Evolutionary conservation across 2,113 vertebrate species (phyloP), one percentile per base, ranked within the genome.

Genomic region (Delphinus delphis): DNA sequence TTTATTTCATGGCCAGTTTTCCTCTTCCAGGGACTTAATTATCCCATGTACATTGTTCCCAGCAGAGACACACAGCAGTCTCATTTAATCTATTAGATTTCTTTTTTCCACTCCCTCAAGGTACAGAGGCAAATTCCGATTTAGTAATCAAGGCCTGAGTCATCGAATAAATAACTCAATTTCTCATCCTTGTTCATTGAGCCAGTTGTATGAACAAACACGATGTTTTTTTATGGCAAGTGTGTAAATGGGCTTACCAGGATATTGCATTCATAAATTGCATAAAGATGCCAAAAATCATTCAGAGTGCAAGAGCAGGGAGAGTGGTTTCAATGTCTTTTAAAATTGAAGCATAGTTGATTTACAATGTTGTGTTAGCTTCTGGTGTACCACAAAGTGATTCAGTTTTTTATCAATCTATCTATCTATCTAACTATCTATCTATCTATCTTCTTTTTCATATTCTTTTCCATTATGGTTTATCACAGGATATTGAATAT

Each of bases 91-190:
- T 98, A 82, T 95, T 95, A 97, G 89, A 94, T 86, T 96, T 98
- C 38, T 83, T 13, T 91, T 70, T 77, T 84, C 81, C 80, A 25
- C 76, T 93, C 76, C 96, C 86, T 88, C 62, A 82, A 98, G 97
- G 97, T 95, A 97, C 88, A 97, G 97, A 92, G 95, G 73, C 92
- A 98, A 98, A 98, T 98, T 94, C 94, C 73, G 96, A 67, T 98
- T 98, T 98, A 98, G 96, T 96, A 97, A 98, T 98, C 98, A 97
- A 83, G 90, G 93, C 74, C 91, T 98, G 97, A 98, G 95, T 98
- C 96, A 87, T 31, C 1, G 11, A 77, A 96, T 97, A 97, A 98
- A 98, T 98, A 98, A 97, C 98, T 98, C 95, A 95, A 38, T 98
- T 98, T 94, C 90, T 97, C 96, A 65, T 96, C 90, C 97, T 98